Evolutionary conservation across 1,140 invertebrate species (phyloP).

Genomic region (Saccostrea cuccullata): DNA sequence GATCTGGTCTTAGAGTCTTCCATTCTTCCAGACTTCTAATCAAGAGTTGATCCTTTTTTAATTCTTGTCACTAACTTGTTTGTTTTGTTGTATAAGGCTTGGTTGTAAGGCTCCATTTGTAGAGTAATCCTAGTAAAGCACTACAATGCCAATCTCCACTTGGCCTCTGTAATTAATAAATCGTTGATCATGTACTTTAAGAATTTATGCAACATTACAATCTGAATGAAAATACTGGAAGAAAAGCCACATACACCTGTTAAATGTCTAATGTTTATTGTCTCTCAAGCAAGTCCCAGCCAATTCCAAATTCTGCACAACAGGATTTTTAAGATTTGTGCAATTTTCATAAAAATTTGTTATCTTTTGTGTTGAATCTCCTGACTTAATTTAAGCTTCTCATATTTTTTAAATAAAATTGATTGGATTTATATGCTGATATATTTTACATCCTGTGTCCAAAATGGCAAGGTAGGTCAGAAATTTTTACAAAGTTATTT

Average conservation of each 20-base stretch:
- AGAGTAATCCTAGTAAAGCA: constrained; percentile 18
- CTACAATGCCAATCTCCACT: constrained; percentile 6
- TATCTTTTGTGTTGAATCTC: neutral
- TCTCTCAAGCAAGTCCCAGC: neutral
- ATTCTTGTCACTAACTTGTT: constrained; percentile 13
- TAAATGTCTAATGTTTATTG: neutral
- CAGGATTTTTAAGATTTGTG: constrained; percentile 15
- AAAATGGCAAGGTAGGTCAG: neutral
- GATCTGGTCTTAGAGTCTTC: neutral
- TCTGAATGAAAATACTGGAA: constrained; percentile 10
- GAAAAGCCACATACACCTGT: neutral
- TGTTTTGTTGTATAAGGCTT: constrained; percentile 24
- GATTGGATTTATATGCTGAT: neutral
- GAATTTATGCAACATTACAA: constrained; percentile 6
- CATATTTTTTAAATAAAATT: neutral
- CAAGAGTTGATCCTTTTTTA: neutral
- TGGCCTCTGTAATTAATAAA: constrained; percentile 1
- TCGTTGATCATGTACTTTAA: constrained; percentile 25
- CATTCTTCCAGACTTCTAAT: neutral
- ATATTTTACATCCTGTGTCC: neutral
- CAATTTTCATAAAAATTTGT: neutral
- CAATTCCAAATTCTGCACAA: neutral
- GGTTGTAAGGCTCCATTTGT: neutral
- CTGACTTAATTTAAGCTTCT: neutral
- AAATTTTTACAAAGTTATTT: neutral